Percentiles rank a stretch among this genome's conserved stretches.
These are phyloP conservation scores for Malthinus seriepunctatus DNA, from an alignment of 2,888 invertebrate species.

Conservation along the genomic window DNA sequence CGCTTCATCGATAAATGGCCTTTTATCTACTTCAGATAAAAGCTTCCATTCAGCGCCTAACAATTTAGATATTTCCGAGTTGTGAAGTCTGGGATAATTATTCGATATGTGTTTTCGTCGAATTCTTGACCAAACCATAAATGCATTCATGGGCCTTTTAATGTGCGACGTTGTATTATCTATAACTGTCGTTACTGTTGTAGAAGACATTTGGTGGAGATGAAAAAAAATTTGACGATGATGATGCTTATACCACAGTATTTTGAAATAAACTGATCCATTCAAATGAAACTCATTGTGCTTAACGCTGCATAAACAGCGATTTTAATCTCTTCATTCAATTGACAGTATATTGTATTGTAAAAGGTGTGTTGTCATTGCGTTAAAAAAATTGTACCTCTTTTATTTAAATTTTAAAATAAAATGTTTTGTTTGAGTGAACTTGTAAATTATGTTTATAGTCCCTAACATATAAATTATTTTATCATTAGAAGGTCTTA, in stretches of 20 bases:
- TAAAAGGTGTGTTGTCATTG: conserved; percentile 44
- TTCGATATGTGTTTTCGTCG: conserved; percentile 81
- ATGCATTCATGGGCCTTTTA: conserved; percentile 93
- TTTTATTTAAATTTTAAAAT: conserved; percentile 32
- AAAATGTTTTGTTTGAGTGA: conserved; percentile 37
- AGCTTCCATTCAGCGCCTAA: conserved; percentile 86
- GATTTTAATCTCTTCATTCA: conserved; percentile 51
- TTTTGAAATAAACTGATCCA: conserved; percentile 41
- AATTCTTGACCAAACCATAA: conserved; percentile 84
- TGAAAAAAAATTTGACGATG: not conserved
- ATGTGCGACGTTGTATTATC: conserved; percentile 71
- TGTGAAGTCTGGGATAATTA: conserved; percentile 79
- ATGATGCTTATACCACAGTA: conserved; percentile 20
- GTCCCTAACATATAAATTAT: conserved; percentile 20
- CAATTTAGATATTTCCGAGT: conserved; percentile 80
- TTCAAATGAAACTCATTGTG: conserved; percentile 44
- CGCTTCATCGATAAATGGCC: conserved; percentile 89
- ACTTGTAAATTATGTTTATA: conserved; percentile 32
- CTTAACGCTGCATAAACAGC: conserved; percentile 53
- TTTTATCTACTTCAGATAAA: conserved; percentile 75
- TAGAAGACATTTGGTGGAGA: no score
- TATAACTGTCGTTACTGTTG: not conserved
- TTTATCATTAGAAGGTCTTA: conserved; percentile 23
- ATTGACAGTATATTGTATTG: conserved; percentile 48
- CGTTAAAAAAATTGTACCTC: conserved; percentile 33